A percentile compares a stretch with the other conserved stretches of the same genome.
phyloP scores from a whole-genome alignment of 2,113 vertebrate species.

The Poicephalus meyeri region DNA sequence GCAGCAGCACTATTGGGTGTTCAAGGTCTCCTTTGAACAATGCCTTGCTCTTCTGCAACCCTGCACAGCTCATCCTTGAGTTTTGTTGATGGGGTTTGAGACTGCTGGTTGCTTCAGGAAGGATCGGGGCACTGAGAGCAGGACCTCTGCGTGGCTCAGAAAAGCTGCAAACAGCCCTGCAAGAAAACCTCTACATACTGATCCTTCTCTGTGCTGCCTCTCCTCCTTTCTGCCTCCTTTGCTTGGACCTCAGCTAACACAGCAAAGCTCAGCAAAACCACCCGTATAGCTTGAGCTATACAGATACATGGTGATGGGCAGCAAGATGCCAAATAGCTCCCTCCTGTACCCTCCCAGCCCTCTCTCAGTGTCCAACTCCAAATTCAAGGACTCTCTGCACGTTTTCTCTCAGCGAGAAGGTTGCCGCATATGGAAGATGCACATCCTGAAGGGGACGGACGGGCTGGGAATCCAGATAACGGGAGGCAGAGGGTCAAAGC shows the following conservation, averaged over 20 bases:
- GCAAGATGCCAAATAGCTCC: not conserved
- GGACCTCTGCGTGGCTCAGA: not conserved
- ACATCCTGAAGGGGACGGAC: constrained; percentile 90
- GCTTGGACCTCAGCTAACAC: constrained; percentile 37
- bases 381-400: constrained; percentile 64
- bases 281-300: not conserved
- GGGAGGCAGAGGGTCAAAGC: constrained; percentile 92
- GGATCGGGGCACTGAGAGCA: not conserved
- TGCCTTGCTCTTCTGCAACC: not conserved
- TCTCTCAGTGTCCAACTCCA: constrained; percentile 1
- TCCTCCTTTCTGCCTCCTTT: constrained; percentile 36
- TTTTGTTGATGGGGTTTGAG: not conserved
- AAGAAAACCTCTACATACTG: not conserved
- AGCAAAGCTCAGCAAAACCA: not conserved
- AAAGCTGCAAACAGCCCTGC: not conserved
- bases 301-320: constrained; percentile 15
- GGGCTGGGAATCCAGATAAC: constrained; percentile 96
- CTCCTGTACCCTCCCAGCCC: not conserved
- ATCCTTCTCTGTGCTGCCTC: constrained; percentile 27
- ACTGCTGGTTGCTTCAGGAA: not conserved
- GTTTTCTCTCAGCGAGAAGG: constrained; percentile 83
- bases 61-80: not conserved
- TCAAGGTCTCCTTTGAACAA: not conserved
- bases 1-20: not conserved
- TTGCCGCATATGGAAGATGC: constrained; percentile 96